These are phyloP conservation scores for Calycopis cecrops DNA, from an alignment of 1,140 invertebrate species.

Conservation along the genomic window DNA sequence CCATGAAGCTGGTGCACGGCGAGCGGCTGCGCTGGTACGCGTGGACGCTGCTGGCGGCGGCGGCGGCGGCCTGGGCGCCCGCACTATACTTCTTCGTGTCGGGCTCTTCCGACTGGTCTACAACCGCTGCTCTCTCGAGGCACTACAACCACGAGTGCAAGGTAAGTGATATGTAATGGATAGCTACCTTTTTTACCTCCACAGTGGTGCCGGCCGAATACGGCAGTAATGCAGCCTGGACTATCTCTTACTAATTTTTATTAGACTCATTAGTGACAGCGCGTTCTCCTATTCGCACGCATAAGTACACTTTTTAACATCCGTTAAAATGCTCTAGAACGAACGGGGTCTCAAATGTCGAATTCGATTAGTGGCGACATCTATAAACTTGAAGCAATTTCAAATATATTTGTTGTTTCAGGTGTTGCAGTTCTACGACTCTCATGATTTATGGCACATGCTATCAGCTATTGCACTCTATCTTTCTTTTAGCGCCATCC, in stretches of 20 bases:
- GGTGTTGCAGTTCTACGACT: slow-evolving; percentile 89
- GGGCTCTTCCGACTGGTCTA: slow-evolving; percentile 57
- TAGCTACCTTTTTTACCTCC: too few relatives aligned
- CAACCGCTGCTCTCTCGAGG: slow-evolving; percentile 86
- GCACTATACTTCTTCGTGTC: slow-evolving; percentile 62
- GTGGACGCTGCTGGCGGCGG: slow-evolving; percentile 48
- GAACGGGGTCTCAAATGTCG: too few relatives aligned
- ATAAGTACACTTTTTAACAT: background rate
- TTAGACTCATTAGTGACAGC: too few relatives aligned
- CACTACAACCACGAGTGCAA: slow-evolving; percentile 85
- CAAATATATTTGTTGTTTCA: slow-evolving; percentile 25
- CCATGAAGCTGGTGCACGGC: slow-evolving; percentile 86
- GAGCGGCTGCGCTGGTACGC: slow-evolving; percentile 80
- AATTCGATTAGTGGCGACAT: too few relatives aligned
- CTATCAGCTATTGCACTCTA: slow-evolving; percentile 93
- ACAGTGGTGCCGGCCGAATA: too few relatives aligned
- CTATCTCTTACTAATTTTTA: too few relatives aligned
- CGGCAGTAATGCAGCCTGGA: too few relatives aligned
- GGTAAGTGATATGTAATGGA: slow-evolving; percentile 22
- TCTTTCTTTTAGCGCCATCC: slow-evolving; percentile 90
- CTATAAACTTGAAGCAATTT: background rate
- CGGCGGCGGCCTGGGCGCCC: slow-evolving; percentile 47
- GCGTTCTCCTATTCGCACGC: background rate
- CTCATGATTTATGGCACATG: slow-evolving; percentile 94
- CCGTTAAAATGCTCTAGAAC: background rate